These are phyloP conservation scores for Remorina albescens DNA, from an alignment of 2,797 vertebrate genomes.

Conservation along the genomic window DNA sequence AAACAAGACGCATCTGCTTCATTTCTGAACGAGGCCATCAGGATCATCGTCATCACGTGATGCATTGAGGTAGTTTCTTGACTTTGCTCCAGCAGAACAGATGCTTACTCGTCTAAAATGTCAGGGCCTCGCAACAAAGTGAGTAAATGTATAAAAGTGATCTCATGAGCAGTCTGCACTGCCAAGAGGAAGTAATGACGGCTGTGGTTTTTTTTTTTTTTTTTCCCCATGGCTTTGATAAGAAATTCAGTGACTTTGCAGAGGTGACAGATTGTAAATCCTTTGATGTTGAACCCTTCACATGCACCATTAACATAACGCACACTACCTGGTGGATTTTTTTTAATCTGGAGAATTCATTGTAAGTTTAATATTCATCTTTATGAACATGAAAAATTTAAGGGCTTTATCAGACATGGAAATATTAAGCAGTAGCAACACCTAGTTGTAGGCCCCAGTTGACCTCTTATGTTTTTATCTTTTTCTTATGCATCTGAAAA, in stretches of 20 bases:
- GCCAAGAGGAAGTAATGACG: constrained; percentile 60
- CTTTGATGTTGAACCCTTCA: constrained; percentile 56
- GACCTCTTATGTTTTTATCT: background rate
- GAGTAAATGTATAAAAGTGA: constrained; percentile 33
- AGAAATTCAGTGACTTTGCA: constrained; percentile 53
- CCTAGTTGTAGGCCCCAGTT: constrained; percentile 2
- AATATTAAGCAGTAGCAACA: constrained; percentile 8
- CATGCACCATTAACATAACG: constrained; percentile 38
- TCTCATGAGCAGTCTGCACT: constrained; percentile 27
- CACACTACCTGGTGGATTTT: constrained; percentile 22
- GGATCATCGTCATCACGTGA: constrained; percentile 38
- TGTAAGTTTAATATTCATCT: background rate
- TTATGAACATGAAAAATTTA: background rate
- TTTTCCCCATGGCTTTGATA: constrained; percentile 68
- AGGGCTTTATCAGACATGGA: constrained; percentile 10
- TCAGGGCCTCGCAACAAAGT: constrained; percentile 34
- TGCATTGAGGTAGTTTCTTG: constrained; percentile 34
- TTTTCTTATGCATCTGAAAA: constrained; percentile 8
- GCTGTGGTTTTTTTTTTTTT: constrained; percentile 52
- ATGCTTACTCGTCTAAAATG: constrained; percentile 32
- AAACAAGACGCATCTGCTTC: constrained; percentile 50
- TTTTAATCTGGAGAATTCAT: constrained; percentile 32
- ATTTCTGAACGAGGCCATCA: constrained; percentile 8
- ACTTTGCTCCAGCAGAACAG: constrained; percentile 38
- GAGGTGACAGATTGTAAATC: constrained; percentile 55